Conservation (phyloP, 1,140 invertebrate species). For the Teleopsis dalmanni region DNA sequence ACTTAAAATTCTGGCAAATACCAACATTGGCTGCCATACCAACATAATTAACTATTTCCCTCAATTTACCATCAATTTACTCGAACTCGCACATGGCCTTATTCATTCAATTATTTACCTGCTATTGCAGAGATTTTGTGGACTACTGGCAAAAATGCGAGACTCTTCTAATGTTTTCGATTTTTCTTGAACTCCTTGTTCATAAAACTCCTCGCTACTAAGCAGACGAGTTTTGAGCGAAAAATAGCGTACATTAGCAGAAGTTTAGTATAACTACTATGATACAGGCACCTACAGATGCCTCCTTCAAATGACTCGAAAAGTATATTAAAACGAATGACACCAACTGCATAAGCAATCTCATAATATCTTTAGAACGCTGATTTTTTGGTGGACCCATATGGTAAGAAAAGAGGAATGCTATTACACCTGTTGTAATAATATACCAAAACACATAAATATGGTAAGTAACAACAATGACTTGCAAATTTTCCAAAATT, state of each 20-base stretch:
- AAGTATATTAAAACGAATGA: conserved; percentile 64
- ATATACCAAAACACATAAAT: conserved; percentile 73
- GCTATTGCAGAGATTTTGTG: too few relatives aligned
- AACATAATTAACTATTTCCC: too few relatives aligned
- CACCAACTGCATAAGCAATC: conserved; percentile 74
- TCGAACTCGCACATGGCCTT: too few relatives aligned
- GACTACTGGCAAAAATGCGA: conserved; percentile 75
- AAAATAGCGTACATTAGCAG: conserved; percentile 46
- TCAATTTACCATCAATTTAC: too few relatives aligned
- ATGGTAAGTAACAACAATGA: conserved; percentile 60
- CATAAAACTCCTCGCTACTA: conserved; percentile 75
- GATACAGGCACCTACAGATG: conserved; percentile 52
- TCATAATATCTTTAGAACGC: conserved; percentile 73
- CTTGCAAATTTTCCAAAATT: conserved; percentile 65
- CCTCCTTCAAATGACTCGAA: conserved; percentile 73
- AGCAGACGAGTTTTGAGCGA: conserved; percentile 57
- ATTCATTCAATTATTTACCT: too few relatives aligned
- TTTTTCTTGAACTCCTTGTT: conserved; percentile 72
- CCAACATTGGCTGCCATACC: too few relatives aligned
- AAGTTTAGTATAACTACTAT: conserved; percentile 47
- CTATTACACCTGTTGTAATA: conserved; percentile 61
- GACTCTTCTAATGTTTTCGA: conserved; percentile 69
- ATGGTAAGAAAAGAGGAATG: conserved; percentile 81
- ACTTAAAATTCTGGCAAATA: too few relatives aligned
- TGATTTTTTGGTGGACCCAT: conserved; percentile 75